These are phyloP conservation scores for Stratiolaelaps scimitus DNA, from an alignment of 1,140 invertebrate genomes.

Conservation along the genomic window DNA sequence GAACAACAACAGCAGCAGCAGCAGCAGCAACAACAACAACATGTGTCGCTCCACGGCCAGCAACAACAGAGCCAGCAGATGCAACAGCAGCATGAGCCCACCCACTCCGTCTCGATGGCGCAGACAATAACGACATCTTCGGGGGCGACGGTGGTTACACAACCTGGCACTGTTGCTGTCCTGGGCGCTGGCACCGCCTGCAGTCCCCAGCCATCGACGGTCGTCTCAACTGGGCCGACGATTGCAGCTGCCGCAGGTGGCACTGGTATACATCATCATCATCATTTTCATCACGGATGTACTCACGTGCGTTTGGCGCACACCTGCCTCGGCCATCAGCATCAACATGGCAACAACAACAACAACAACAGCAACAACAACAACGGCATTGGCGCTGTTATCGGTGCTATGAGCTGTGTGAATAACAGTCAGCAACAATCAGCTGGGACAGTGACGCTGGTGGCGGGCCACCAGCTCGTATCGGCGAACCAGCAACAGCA, in stretches of 20 bases:
- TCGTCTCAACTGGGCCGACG: no score
- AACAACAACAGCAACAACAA: no score
- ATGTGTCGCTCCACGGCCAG: neutral
- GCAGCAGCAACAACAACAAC: neutral
- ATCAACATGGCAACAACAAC: no score
- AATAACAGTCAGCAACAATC: no score
- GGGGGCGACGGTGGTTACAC: no score
- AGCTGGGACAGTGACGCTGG: no score
- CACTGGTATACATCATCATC: slow-evolving; percentile 2
- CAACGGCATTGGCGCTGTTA: no score
- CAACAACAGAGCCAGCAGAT: neutral
- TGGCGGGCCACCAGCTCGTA: neutral
- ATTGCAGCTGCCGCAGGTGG: neutral
- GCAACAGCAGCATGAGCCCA: neutral
- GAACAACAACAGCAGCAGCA: neutral
- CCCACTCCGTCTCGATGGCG: no score
- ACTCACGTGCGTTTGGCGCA: neutral
- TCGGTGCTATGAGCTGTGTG: no score
- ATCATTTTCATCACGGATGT: slow-evolving; percentile 23
- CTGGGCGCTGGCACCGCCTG: slow-evolving; percentile 1
- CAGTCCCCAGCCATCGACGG: neutral
- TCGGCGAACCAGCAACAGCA: slow-evolving; percentile 3
- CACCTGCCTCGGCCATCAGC: no score
- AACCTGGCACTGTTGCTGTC: neutral
- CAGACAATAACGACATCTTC: no score